Conservation (phyloP, 37 sponge, comb jelly and placozoan genomes). For the Diacarnus erythraeanus region DNA sequence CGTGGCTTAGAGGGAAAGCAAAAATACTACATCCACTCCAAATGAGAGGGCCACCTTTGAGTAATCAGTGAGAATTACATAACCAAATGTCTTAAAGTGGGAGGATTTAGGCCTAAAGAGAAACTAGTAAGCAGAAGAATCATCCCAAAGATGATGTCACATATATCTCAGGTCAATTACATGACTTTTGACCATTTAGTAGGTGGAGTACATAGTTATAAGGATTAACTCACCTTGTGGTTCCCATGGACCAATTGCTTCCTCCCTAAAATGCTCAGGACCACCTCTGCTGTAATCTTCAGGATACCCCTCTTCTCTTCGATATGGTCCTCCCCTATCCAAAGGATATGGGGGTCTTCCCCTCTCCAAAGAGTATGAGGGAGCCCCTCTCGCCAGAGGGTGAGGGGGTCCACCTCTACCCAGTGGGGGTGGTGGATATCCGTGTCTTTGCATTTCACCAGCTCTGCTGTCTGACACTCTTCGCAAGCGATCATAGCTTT, state of each 20-base stretch:
- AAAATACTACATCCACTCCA: no score
- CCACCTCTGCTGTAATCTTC: slow-evolving; percentile 7
- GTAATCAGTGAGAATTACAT: no score
- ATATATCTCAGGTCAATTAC: no score
- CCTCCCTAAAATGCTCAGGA: background rate
- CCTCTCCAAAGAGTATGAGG: background rate
- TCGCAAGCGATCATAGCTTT: background rate
- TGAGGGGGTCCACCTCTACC: background rate
- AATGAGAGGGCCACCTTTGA: no score
- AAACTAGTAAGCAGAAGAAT: no score
- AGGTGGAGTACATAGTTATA: no score
- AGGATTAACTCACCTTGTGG: background rate
- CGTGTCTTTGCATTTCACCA: background rate
- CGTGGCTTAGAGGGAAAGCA: no score
- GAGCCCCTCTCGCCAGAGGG: no score
- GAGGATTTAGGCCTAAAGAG: no score
- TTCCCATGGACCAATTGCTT: background rate
- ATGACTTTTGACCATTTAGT: no score
- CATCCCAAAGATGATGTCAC: no score
- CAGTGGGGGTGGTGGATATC: background rate
- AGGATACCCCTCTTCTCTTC: background rate
- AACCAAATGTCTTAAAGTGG: no score
- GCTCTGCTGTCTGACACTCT: background rate
- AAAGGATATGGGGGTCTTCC: background rate
- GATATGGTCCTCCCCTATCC: background rate